A percentile compares a stretch with the other conserved stretches of the same genome.
These are phyloP conservation scores for Lithophane socia DNA, from an alignment of 2,888 invertebrate species.

Conservation along the genomic window DNA sequence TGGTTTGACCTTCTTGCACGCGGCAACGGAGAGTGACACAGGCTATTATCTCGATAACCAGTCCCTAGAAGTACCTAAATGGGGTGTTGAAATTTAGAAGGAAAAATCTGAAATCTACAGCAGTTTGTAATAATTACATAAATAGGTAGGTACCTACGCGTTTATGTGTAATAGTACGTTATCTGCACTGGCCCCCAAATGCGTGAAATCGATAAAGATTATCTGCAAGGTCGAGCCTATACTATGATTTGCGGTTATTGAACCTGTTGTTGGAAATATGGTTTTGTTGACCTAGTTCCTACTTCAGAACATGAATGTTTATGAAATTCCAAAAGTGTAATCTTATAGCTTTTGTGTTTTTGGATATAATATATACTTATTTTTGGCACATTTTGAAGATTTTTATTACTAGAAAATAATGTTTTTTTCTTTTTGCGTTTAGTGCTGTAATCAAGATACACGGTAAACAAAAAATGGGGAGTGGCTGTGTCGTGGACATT, in stretches of 20 bases:
- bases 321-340: neutral
- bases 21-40: neutral
- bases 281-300: constrained; percentile 73
- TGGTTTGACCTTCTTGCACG: neutral
- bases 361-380: neutral
- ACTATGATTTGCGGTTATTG: constrained; percentile 18
- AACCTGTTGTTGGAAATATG: constrained; percentile 17
- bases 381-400: neutral
- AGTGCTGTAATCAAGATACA: neutral
- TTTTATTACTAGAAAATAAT: neutral
- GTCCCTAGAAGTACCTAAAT: too few relatives aligned
- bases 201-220: constrained; percentile 24
- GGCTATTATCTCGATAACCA: neutral
- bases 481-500: too few relatives aligned
- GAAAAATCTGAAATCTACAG: neutral
- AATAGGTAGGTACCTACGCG: neutral
- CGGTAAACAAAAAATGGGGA: neutral
- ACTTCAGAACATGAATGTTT: neutral
- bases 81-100: neutral
- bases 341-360: neutral
- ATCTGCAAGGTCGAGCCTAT: constrained; percentile 20
- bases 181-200: constrained; percentile 18
- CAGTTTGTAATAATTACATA: neutral
- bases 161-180: constrained; percentile 8
- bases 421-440: neutral